phyloP scores from a whole-genome alignment of 2,888 invertebrate genomes.

The Stratiomys singularior region DNA sequence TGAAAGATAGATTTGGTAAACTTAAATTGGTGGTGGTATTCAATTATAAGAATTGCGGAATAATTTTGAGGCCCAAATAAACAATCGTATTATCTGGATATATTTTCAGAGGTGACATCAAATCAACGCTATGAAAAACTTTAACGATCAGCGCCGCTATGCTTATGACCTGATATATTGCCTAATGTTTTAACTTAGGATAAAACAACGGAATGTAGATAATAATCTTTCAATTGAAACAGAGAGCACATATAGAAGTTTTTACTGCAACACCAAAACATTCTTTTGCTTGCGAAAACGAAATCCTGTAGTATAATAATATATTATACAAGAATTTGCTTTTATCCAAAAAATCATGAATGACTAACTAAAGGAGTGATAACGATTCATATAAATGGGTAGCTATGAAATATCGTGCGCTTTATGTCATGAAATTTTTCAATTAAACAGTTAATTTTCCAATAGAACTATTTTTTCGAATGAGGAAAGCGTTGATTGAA shows the following conservation, averaged over 20 bases:
- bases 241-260: not conserved
- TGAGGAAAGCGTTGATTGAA: no score
- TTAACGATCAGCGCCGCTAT: constrained; percentile 61
- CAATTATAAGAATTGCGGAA: not conserved
- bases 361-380: not conserved
- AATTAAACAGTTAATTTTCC: no score
- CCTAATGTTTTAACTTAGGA: constrained; percentile 47
- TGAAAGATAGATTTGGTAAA: not conserved
- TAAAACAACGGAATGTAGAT: constrained; percentile 14
- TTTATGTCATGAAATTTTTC: no score
- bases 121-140: constrained; percentile 93
- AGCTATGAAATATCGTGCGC: no score
- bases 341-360: not conserved
- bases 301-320: not conserved
- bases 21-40: constrained; percentile 20
- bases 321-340: not conserved
- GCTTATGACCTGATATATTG: constrained; percentile 46
- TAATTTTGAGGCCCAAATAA: not conserved
- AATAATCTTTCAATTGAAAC: constrained; percentile 8
- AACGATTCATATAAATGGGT: not conserved
- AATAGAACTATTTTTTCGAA: no score
- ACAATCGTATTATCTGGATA: constrained; percentile 56
- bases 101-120: constrained; percentile 90
- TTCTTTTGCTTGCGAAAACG: constrained; percentile 14
- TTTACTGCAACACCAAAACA: constrained; percentile 22